These are phyloP conservation scores for Diadegma fenestrale DNA, from an alignment of 2,888 invertebrate species.

Conservation along the genomic window DNA sequence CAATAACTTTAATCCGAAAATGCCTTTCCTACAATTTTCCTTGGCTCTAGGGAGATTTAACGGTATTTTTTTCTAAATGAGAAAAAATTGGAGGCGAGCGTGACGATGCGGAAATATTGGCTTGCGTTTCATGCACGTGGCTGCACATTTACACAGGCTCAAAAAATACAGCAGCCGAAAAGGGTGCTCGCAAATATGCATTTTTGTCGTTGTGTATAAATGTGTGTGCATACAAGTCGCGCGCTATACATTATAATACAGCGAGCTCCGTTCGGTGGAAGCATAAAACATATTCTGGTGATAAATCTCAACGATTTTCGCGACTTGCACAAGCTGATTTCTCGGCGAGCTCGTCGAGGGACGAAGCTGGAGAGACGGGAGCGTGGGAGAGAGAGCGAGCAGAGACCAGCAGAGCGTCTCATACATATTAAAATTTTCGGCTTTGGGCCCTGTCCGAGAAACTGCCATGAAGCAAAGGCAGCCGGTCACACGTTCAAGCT, in stretches of 20 bases:
- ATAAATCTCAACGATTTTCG: slow-evolving; percentile 66
- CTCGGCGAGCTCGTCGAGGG: slow-evolving; percentile 47
- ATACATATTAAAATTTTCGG: slow-evolving; percentile 69
- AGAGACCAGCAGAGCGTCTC: slow-evolving; percentile 49
- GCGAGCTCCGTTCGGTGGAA: slow-evolving; percentile 50
- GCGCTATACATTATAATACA: slow-evolving; percentile 40
- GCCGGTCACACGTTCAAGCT: slow-evolving; percentile 66
- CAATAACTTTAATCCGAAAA: background rate
- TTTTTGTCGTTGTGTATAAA: background rate
- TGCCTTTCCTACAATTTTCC: background rate
- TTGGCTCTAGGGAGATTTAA: background rate
- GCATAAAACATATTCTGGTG: slow-evolving; percentile 65
- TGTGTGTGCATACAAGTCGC: background rate
- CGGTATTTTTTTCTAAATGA: background rate
- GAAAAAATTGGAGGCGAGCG: background rate
- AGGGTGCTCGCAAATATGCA: background rate
- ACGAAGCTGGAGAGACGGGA: background rate
- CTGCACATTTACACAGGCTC: slow-evolving; percentile 1
- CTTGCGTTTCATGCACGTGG: slow-evolving; percentile 7
- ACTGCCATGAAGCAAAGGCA: slow-evolving; percentile 27
- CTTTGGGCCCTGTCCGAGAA: slow-evolving; percentile 60
- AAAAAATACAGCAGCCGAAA: background rate
- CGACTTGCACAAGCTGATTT: slow-evolving; percentile 66
- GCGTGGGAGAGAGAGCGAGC: background rate
- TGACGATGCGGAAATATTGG: slow-evolving; percentile 27